These are phyloP conservation scores for Tyria jacobaeae DNA, from an alignment of 2,888 invertebrate genomes.

Conservation along the genomic window DNA sequence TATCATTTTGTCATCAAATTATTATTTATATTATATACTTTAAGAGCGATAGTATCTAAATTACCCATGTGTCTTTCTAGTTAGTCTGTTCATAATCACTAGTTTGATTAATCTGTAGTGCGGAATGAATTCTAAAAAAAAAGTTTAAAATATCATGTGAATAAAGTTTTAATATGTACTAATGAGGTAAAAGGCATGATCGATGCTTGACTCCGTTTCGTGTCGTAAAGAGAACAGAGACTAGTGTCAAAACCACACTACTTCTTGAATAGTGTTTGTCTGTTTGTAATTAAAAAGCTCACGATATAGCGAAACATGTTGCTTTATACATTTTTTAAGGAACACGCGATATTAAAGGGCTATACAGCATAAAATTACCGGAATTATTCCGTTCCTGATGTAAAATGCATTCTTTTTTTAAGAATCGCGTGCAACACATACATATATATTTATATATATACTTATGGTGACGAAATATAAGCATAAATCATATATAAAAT, in stretches of 20 bases:
- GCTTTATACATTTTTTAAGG: conserved; percentile 63
- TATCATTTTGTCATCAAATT: conserved; percentile 6
- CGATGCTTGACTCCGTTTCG: no score
- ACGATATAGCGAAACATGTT: conserved; percentile 23
- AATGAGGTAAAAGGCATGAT: no score
- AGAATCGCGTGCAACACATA: conserved; percentile 74
- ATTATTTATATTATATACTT: neutral
- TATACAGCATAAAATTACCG: conserved; percentile 76
- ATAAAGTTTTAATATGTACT: no score
- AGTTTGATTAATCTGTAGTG: no score
- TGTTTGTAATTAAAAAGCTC: conserved; percentile 11
- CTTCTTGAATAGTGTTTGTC: neutral
- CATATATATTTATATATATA: conserved; percentile 48
- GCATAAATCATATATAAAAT: no score
- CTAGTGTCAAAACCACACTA: neutral
- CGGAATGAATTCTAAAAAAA: no score
- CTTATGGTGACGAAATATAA: no score
- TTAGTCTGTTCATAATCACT: no score
- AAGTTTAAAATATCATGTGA: no score
- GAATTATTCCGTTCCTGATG: conserved; percentile 78
- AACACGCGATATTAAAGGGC: conserved; percentile 73
- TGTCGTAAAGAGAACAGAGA: no score
- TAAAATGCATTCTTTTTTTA: conserved; percentile 79
- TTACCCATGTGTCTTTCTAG: no score
- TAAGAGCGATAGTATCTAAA: neutral